These are phyloP conservation scores for Halichondria panicea DNA, from an alignment of 37 sponge, comb jelly and placozoan genomes.

Conservation along the genomic window DNA sequence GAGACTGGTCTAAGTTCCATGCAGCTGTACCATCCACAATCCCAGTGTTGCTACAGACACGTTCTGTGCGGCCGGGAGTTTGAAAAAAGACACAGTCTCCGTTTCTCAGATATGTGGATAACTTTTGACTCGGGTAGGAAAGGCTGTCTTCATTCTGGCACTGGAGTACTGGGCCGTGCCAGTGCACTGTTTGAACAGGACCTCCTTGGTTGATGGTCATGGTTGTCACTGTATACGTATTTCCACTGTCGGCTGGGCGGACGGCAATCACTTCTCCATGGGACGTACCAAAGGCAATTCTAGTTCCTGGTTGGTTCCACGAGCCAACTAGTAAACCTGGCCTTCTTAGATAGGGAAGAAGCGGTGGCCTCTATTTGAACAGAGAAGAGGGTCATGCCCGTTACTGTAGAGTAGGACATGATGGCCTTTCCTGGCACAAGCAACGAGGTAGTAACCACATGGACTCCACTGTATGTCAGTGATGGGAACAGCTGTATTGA, in stretches of 20 bases:
- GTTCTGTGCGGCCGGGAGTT: neutral
- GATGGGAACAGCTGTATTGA: conserved; percentile 3
- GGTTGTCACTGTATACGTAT: conserved; percentile 30
- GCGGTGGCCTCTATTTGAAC: conserved; percentile 24
- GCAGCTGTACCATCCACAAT: conserved; percentile 23
- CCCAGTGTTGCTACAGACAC: conserved; percentile 20
- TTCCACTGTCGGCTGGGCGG: conserved; percentile 15
- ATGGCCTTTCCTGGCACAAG: conserved; percentile 31
- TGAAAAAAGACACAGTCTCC: conserved; percentile 38
- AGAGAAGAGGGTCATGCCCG: conserved; percentile 17
- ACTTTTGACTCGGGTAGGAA: neutral
- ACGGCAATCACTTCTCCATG: conserved; percentile 45
- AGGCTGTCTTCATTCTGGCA: neutral
- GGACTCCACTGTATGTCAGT: conserved; percentile 57
- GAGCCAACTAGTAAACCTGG: conserved; percentile 21
- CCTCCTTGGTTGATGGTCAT: conserved; percentile 2
- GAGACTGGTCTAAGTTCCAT: conserved; percentile 16
- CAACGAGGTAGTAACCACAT: conserved; percentile 24
- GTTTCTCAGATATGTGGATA: conserved; percentile 44
- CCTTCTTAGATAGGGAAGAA: neutral
- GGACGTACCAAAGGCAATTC: conserved; percentile 40
- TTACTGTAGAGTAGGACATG: conserved; percentile 12
- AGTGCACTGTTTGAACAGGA: conserved; percentile 24
- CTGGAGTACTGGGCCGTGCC: neutral
- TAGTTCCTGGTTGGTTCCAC: conserved; percentile 32